Evolutionary conservation across 2,113 vertebrate species (phyloP), one percentile per base, ranked within the genome.

Genomic region (Pseudorhombus dupliciocellatus): DNA sequence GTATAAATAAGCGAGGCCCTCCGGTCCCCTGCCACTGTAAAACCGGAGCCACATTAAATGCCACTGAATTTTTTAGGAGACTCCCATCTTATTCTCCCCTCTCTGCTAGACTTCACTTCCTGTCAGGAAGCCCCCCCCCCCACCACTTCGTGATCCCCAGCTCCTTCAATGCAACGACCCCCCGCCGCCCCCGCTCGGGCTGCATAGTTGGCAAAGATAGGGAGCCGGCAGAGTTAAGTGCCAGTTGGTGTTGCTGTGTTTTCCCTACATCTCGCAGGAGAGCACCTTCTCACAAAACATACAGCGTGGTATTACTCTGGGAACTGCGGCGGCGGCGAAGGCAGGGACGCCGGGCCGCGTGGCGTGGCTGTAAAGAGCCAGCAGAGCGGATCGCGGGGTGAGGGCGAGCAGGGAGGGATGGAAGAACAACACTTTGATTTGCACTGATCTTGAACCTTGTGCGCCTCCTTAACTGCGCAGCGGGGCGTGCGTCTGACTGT

Each of bases 191-290:
- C 94, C 91, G 66, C 78, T 93, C 94, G 85, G 40, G 75, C 88
- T 89, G 93, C 94, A 94, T 94, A 95, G 95, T 92, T 92, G 94
- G 91, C 92, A 92, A 87, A 95, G 93, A 94, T 93, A 92, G 95
- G 95, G 94, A 94, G 93, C 90, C 93, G 90, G 79, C 88, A 93
- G 94, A 94, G 95, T 96, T 96, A 97, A 98, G 97, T 97, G 95
- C 94, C 95, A 96, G 95, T 97, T 97, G 96, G 95, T 96, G 95
- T 96, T 97, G 93, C 91, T 91, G 93, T 98, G 96, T 97, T 98
- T 97, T 96, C 89, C 93, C 94, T 95, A 92, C 90, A 86, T 94
- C 95, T 95, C 96, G 88, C 93, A 85, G 93, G 96, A 96, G 94
- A 93, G 92, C 93, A 92, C 87, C 86, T 93, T 84, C 95, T 96